These are phyloP conservation scores for Anthophora plumipes DNA, from an alignment of 2,888 invertebrate species.

Conservation along the genomic window DNA sequence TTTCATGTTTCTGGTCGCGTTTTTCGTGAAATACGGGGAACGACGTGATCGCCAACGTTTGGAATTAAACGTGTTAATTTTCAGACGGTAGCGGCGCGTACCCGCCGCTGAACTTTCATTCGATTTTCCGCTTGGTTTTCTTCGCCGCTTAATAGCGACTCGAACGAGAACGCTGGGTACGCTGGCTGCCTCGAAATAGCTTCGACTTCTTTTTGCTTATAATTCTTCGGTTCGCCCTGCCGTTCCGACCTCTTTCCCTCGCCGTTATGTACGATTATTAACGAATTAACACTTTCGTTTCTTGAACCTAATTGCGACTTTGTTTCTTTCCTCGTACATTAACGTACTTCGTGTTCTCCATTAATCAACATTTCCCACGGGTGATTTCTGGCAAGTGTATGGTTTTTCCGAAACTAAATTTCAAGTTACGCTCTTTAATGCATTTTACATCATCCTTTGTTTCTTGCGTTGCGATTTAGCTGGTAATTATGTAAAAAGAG, in stretches of 20 bases:
- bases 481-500: too few relatives aligned
- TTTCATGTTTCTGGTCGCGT: background rate
- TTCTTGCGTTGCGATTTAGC: too few relatives aligned
- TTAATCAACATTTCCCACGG: too few relatives aligned
- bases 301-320: background rate
- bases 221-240: background rate
- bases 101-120: slow-evolving; percentile 10
- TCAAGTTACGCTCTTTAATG: too few relatives aligned
- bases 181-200: slow-evolving; percentile 22
- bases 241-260: background rate
- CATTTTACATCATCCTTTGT: too few relatives aligned
- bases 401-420: too few relatives aligned
- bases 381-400: too few relatives aligned
- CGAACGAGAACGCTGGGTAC: slow-evolving; percentile 17
- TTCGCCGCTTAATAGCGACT: slow-evolving; percentile 11
- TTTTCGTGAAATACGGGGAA: background rate
- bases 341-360: background rate
- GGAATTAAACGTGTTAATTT: slow-evolving; percentile 33
- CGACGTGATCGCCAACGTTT: background rate
- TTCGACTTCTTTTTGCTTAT: background rate
- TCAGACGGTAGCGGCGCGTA: slow-evolving; percentile 2
- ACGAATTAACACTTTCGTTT: background rate
- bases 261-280: slow-evolving; percentile 1
- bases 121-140: slow-evolving; percentile 26
- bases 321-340: background rate